These are phyloP conservation scores for Patella ulyssiponensis DNA, from an alignment of 2,888 invertebrate species.

Conservation along the genomic window DNA sequence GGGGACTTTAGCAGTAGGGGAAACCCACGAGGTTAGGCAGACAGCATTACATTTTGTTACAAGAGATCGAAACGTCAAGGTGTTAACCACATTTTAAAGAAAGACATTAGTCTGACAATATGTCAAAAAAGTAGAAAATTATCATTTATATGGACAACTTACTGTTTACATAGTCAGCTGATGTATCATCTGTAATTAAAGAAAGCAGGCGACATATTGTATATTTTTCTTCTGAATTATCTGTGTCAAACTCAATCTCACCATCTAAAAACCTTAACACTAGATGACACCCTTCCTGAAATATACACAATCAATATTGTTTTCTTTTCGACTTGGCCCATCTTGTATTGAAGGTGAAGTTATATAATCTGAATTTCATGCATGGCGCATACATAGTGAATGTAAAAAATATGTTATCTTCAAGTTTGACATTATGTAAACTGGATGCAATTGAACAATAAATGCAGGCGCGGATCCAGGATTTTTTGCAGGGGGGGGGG, in stretches of 20 bases:
- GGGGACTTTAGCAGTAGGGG: not conserved
- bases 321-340: too few relatives aligned
- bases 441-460: too few relatives aligned
- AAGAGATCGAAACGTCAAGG: not conserved
- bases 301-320: not conserved
- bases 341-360: too few relatives aligned
- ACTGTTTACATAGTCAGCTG: conserved; percentile 19
- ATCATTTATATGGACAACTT: conserved; percentile 11
- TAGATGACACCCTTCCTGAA: conserved; percentile 41
- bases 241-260: conserved; percentile 54
- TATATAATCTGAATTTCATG: too few relatives aligned
- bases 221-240: conserved; percentile 57
- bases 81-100: not conserved
- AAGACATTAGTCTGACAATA: too few relatives aligned
- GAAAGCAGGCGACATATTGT: conserved; percentile 54
- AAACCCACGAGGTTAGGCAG: conserved; percentile 14
- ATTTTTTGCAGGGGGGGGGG: too few relatives aligned
- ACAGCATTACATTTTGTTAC: conserved; percentile 13
- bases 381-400: too few relatives aligned
- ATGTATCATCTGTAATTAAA: conserved; percentile 32
- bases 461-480: too few relatives aligned
- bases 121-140: too few relatives aligned
- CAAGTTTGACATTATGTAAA: too few relatives aligned
- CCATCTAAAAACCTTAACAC: conserved; percentile 33
- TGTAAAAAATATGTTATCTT: too few relatives aligned